Conservation (phyloP, 2,797 vertebrate genomes). For the Fringilla coelebs region DNA sequence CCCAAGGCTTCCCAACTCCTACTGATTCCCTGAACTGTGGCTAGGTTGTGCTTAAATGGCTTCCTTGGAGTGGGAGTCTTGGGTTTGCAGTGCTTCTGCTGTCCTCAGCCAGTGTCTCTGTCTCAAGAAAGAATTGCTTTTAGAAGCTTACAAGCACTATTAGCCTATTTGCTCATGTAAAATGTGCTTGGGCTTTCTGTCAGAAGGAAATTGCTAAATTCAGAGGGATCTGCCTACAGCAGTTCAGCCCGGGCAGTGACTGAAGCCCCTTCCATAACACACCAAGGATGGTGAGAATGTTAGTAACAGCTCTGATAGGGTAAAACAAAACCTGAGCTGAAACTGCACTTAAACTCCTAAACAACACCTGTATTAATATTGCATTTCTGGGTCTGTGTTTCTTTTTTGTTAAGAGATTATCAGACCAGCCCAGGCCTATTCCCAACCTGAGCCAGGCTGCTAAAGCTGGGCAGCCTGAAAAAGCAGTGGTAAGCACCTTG, state of each 20-base stretch:
- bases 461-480: constrained; percentile 36
- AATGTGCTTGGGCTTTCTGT: not conserved
- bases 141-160: not conserved
- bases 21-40: not conserved
- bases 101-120: not conserved
- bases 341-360: not conserved
- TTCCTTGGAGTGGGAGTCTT: not conserved
- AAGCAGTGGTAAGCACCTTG: constrained; percentile 40
- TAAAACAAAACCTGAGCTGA: constrained; percentile 19
- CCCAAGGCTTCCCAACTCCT: not conserved
- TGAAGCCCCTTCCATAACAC: not conserved
- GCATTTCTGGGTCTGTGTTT: constrained; percentile 33
- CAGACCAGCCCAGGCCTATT: constrained; percentile 50
- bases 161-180: not conserved
- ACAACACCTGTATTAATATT: not conserved
- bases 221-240: not conserved
- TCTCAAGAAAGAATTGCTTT: not conserved
- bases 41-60: not conserved
- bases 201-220: not conserved
- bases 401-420: constrained; percentile 69
- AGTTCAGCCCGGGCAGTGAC: not conserved
- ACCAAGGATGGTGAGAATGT: not conserved
- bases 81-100: not conserved
- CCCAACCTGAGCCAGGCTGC: constrained; percentile 50
- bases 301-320: not conserved